Evolutionary conservation across 2,888 invertebrate genomes (phyloP), one percentile per base, ranked within the genome.

Genomic region (Pegoplata infirma): DNA sequence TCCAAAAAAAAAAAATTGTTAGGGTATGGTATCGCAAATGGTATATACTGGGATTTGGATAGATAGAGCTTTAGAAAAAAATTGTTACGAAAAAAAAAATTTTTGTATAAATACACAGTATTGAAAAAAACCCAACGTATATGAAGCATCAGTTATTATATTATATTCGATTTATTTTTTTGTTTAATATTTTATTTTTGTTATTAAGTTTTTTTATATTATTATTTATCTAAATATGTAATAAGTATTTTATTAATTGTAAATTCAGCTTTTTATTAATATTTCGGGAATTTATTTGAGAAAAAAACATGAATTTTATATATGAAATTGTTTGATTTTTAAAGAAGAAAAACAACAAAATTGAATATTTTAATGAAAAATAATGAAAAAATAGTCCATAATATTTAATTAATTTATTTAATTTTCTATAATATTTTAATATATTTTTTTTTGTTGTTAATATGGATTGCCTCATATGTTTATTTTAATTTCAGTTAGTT

Each of bases 391-490:
- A 40, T 40, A 40, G 36, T 40, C n/a, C n/a, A 5, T 40, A 12
- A 40, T n/a, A 40, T 40, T 40, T n/a, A n/a, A 36, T 12, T 5
- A 40, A 32, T 32, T 7, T 32, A 10, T 1, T 32, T n/a, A n/a
- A n/a, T n/a, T 40, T 12, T 12, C n/a, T 40, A 40, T 40, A 40
- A 40, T 40, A 40, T 4, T 40, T 40, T 40, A 40, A 40, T 21
- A 19, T 55, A n/a, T n/a, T n/a, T n/a, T n/a, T n/a, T n/a, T n/a
- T n/a, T n/a, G n/a, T n/a, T n/a, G n/a, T n/a, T n/a, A 14, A 25
- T 46, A 56, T 55, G 66, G 80, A 80, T 81, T 81, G 77, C 80
- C 80, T 75, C 64, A 63, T 51, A 12, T n/a, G n/a, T n/a, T n/a
- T n/a, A n/a, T n/a, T n/a, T n/a, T n/a, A n/a, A n/a, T n/a, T 5